Conservation (phyloP, 2,888 invertebrate species). For the Hololepta plana region DNA sequence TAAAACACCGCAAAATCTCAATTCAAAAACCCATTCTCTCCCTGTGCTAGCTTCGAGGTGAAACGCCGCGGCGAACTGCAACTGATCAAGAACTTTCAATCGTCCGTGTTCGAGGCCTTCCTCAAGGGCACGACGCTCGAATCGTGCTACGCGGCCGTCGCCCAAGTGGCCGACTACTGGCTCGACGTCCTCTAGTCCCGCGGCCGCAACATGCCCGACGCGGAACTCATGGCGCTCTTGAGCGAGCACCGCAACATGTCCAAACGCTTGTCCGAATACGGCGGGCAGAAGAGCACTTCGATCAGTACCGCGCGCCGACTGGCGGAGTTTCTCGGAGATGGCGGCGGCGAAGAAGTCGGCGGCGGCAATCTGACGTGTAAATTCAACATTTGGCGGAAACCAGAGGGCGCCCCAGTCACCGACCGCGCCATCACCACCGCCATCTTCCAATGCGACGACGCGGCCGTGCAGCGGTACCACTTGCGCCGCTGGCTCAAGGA, state of each 20-base stretch:
- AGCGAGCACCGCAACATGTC: constrained; percentile 92
- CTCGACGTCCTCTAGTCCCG: constrained; percentile 88
- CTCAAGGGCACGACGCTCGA: constrained; percentile 80
- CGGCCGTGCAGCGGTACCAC: constrained; percentile 72
- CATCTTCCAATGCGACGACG: constrained; percentile 85
- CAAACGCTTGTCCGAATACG: constrained; percentile 89
- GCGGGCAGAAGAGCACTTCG: constrained; percentile 89
- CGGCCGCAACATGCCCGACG: constrained; percentile 68
- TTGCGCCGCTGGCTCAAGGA: constrained; percentile 90
- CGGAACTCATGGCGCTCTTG: constrained; percentile 86
- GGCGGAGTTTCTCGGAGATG: constrained; percentile 94
- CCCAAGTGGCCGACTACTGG: constrained; percentile 97
- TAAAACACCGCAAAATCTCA: too few relatives aligned
- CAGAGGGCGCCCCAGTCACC: constrained; percentile 80
- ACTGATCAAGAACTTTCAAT: constrained; percentile 94
- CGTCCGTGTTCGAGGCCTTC: constrained; percentile 94
- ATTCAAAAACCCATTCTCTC: too few relatives aligned
- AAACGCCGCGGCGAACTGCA: constrained; percentile 94
- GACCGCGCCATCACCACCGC: constrained; percentile 90
- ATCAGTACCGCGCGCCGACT: constrained; percentile 94
- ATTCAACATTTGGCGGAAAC: constrained; percentile 81
- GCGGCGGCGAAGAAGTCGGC: constrained; percentile 98
- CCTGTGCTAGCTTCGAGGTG: constrained; percentile 80
- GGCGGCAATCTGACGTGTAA: constrained; percentile 90
- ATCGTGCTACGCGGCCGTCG: constrained; percentile 84